Conservation (phyloP, 2,113 vertebrate species). For the mouse (Mus musculus) region DNA sequence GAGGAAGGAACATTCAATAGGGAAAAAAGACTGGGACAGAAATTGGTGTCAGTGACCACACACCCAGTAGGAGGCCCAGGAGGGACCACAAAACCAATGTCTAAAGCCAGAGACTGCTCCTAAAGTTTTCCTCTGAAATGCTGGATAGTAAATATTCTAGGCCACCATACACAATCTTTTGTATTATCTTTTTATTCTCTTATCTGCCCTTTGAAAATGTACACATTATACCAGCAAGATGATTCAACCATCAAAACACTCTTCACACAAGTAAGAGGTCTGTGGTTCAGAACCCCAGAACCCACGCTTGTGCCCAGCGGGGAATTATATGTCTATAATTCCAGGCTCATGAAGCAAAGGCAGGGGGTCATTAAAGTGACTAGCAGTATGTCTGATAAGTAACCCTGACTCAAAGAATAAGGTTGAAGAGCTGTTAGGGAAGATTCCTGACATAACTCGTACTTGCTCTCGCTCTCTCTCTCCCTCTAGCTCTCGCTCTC, state of each 20-base stretch:
- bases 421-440: background rate
- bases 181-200: background rate
- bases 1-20: background rate
- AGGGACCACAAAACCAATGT: background rate
- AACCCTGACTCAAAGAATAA: background rate
- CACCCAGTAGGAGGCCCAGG: background rate
- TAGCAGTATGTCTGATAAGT: background rate
- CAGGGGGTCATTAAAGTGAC: no score
- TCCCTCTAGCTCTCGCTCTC: no score
- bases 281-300: background rate
- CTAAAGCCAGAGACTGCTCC: background rate
- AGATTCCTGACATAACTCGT: background rate
- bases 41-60: background rate
- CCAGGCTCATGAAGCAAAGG: background rate
- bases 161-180: background rate
- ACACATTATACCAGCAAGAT: background rate
- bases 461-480: no score
- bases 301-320: background rate
- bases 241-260: background rate
- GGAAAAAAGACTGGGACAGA: constrained; percentile 30
- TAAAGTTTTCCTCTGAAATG: background rate
- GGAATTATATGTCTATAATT: background rate
- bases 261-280: background rate
- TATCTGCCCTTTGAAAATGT: background rate
- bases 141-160: background rate